Conservation (phyloP, 2,113 vertebrate genomes). For the Psammodynastes pulverulentus region DNA sequence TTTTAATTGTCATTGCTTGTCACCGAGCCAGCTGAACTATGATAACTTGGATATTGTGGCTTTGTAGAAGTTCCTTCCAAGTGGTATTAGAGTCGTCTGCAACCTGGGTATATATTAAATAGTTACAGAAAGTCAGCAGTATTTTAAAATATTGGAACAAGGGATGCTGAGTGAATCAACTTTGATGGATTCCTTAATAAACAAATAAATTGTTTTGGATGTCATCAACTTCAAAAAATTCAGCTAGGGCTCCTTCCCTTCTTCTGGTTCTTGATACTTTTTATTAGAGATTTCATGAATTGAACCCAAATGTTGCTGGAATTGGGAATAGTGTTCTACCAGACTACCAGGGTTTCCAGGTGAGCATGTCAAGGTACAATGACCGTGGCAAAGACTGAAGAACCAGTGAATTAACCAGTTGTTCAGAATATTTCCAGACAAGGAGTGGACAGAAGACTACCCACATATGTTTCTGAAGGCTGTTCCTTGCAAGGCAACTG, state of each 20-base stretch:
- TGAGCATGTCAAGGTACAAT: background rate
- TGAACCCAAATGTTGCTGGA: background rate
- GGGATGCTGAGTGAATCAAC: background rate
- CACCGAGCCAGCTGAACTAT: background rate
- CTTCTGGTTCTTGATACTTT: background rate
- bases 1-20: background rate
- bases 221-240: background rate
- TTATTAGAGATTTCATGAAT: background rate
- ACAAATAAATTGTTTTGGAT: background rate
- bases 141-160: background rate
- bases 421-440: background rate
- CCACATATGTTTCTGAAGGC: background rate
- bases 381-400: background rate
- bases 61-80: background rate
- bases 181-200: background rate
- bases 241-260: background rate
- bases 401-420: background rate
- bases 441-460: background rate
- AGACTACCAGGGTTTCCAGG: background rate
- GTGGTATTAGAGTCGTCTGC: background rate
- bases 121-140: background rate
- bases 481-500: background rate
- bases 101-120: background rate
- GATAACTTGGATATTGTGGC: background rate
- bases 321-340: background rate